Base-by-base conservation (phyloP, 1,140 invertebrate species). In the Uloborus diversus region DNA sequence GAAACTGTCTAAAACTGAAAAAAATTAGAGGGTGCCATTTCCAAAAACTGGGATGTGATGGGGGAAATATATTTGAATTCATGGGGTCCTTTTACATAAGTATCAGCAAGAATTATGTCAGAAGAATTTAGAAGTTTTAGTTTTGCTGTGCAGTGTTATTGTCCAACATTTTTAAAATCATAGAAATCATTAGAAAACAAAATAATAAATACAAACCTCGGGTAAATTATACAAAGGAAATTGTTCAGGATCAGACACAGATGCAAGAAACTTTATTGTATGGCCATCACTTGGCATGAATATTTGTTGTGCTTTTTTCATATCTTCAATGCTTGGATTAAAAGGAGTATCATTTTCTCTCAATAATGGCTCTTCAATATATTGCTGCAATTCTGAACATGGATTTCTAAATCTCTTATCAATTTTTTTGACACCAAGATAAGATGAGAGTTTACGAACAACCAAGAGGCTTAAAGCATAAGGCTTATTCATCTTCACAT, bases 341-440 rank as follows among this genome's bases (percentile, higher is more conserved):
- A 83, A 83, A 3, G 70, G 35, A 37, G 20, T 68, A 35, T 83
- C 82, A 64, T 82, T 62, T 42, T 82, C 70, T 25, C 53, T 71
- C 47, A 82, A 76, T 65, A 83, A 53, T 32, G 82, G 82, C 11
- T 65, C 64, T 61, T 82, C 56, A 28, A 83, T 47, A 42, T 35
- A 71, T 14, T 78, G 47, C 17, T 81, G 82, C 11, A 82, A 33
- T 57, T 76, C 80, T 23, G 9, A 28, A 56, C 70, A 68, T 27
- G 80, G 71, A 53, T 81, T 79, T 69, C 69, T 79, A 53, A 79
- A 79, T 25, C 65, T 30, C 47, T 53, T 49, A 69, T 79, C 65
- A 79, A 69, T 49, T 57, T 68, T 79, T 37, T 47, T 79, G 11
- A 30, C 35, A 59, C 25, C 35, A 23, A 23, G 13, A 78, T 56